Evolutionary conservation across 1,140 invertebrate genomes (phyloP), one percentile per base, ranked within the genome.

Genomic region (Triops longicaudatus): DNA sequence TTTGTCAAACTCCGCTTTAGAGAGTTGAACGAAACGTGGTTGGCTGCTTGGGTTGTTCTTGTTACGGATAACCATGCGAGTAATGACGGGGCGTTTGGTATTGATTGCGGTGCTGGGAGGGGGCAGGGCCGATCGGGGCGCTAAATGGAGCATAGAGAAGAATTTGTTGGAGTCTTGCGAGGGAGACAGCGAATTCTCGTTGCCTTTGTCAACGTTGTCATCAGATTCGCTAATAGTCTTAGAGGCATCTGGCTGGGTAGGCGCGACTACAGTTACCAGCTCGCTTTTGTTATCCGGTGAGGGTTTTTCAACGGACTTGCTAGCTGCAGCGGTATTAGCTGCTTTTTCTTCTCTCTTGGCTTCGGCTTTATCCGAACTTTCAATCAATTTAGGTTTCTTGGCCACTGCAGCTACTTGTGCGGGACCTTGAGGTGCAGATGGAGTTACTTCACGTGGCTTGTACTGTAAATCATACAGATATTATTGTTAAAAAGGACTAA

Each of bases 371-470:
- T 22, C 43, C 3, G 27, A 6, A n/a, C 6, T 63, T 63, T 63
- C 50, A 17, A 14, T n/a, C 50, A 75, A 73, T 73, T 78, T 77
- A 74, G 79, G 76, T 10, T 76, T 50, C 26, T 77, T 74, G 26
- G 73, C 37, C 9, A 75, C 77, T 71, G 22, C 31, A 31, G 26
- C 41, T 76, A n/a, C 41, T 78, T 79, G 77, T 71, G 7, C 31
- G 74, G 42, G n/a, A 14, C 14, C 0, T 12, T 41, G 74, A 28
- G 74, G 72, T 17, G 41, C 26, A 1, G 74, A 17, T 73, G n/a
- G 27, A 26, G 22, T 50, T 17, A 42, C 75, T 41, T 22, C 9
- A 22, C 11, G 72, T 11, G 78, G 9, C 31, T 28, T 76, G 26
- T 75, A 75, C 37, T 75, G n/a, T n/a, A n/a, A 26, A 22, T 22